Evolutionary conservation across 2,888 invertebrate species (phyloP).

Genomic region (Apoda limacodes): DNA sequence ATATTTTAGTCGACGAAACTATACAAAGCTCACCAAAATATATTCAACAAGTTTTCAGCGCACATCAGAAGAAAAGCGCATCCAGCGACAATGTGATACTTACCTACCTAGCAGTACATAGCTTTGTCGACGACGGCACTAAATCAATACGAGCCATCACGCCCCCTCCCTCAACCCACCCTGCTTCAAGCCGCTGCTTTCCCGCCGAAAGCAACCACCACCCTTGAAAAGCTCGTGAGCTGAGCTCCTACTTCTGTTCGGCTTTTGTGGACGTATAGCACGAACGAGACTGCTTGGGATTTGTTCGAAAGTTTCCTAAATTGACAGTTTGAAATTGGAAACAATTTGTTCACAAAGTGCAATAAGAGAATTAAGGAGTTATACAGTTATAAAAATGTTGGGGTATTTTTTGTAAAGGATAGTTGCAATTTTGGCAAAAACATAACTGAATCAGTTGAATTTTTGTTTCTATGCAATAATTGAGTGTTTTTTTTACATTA

Average conservation of each 20-base stretch:
- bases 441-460: too few relatives aligned
- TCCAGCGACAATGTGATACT: conserved; percentile 59
- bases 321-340: conserved; percentile 59
- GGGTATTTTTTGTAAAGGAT: too few relatives aligned
- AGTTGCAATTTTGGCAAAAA: too few relatives aligned
- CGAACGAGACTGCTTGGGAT: conserved; percentile 63
- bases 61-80: conserved; percentile 58
- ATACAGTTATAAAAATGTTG: too few relatives aligned
- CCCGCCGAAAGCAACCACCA: conserved; percentile 68
- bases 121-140: conserved; percentile 70
- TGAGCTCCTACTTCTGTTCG: conserved; percentile 71
- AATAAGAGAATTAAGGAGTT: too few relatives aligned
- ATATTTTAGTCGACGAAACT: too few relatives aligned
- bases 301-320: conserved; percentile 46
- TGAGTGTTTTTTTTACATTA: too few relatives aligned
- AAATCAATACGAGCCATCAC: conserved; percentile 72
- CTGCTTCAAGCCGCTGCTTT: conserved; percentile 51
- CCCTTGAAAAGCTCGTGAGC: conserved; percentile 69
- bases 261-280: conserved; percentile 66
- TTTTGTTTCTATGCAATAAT: too few relatives aligned
- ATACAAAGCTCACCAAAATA: too few relatives aligned
- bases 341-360: too few relatives aligned
- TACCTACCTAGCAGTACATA: conserved; percentile 61
- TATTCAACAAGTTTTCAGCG: too few relatives aligned
- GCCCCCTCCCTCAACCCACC: conserved; percentile 37